Conservation (phyloP, 1,140 invertebrate species). For the Eurosta solidaginis region DNA sequence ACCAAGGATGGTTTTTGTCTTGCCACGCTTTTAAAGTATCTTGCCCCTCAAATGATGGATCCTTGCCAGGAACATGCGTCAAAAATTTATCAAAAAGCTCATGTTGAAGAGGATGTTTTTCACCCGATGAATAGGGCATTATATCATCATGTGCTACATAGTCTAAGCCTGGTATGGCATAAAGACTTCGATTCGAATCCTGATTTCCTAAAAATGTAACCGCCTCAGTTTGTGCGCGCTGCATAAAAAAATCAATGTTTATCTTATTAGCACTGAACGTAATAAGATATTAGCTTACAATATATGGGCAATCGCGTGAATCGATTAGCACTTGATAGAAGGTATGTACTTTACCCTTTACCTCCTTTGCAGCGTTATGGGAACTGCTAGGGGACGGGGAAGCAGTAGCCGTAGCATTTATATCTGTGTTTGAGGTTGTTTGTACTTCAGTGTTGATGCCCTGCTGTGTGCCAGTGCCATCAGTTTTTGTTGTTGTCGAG, state of each 20-base stretch:
- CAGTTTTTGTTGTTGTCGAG: not conserved
- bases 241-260: constrained; percentile 41
- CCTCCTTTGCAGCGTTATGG: constrained; percentile 72
- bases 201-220: constrained; percentile 97
- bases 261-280: not conserved
- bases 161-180: constrained; percentile 93
- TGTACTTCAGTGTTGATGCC: not conserved
- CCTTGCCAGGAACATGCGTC: constrained; percentile 72
- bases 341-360: constrained; percentile 88
- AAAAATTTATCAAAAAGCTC: constrained; percentile 97
- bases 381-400: not conserved
- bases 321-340: constrained; percentile 98
- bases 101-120: constrained; percentile 81
- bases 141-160: constrained; percentile 97
- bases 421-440: not conserved
- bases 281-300: constrained; percentile 69
- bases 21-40: constrained; percentile 94
- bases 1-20: constrained; percentile 96
- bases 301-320: constrained; percentile 92
- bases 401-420: not conserved
- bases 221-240: constrained; percentile 94
- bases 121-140: constrained; percentile 81
- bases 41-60: constrained; percentile 84
- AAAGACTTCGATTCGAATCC: constrained; percentile 88
- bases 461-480: not conserved